Conservation (phyloP, 2,888 invertebrate genomes). For the Eupithecia pulchellata region DNA sequence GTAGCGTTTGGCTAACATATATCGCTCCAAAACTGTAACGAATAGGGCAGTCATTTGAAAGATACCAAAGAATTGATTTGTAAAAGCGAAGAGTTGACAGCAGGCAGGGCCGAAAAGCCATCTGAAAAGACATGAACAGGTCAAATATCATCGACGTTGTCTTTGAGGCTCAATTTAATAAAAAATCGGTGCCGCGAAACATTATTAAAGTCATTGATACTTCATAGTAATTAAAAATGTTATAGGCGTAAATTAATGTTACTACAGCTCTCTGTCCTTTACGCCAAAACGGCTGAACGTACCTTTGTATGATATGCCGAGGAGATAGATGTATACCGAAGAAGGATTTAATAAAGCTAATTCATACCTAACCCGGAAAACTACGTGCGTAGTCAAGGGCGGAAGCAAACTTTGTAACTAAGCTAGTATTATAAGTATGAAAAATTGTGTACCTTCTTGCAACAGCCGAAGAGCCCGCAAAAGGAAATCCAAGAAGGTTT, state of each 20-base stretch:
- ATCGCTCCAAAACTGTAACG: slow-evolving; percentile 80
- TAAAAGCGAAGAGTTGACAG: slow-evolving; percentile 84
- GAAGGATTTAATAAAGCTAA: background rate
- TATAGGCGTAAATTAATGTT: too few species aligned
- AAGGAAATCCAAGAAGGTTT: slow-evolving; percentile 82
- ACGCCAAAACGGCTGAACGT: too few species aligned
- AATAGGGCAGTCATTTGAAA: slow-evolving; percentile 82
- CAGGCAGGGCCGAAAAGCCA: slow-evolving; percentile 83
- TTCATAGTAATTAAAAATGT: too few species aligned
- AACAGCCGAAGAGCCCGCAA: slow-evolving; percentile 82
- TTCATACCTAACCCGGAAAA: background rate
- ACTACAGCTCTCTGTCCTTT: too few species aligned
- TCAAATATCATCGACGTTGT: background rate
- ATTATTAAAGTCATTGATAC: too few species aligned
- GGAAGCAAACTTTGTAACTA: too few species aligned
- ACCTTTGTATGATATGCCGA: background rate
- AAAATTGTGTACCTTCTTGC: slow-evolving; percentile 72
- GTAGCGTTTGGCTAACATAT: slow-evolving; percentile 75
- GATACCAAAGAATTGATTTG: slow-evolving; percentile 83
- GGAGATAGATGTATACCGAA: background rate
- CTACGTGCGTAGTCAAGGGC: too few species aligned
- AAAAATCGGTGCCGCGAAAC: too few species aligned
- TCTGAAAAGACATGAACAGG: slow-evolving; percentile 61
- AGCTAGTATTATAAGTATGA: background rate
- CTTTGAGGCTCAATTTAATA: too few species aligned